A percentile compares a stretch with the other conserved stretches of the same genome.
These are phyloP conservation scores for Parus major DNA, from an alignment of 2,113 vertebrate genomes.

Conservation along the genomic window DNA sequence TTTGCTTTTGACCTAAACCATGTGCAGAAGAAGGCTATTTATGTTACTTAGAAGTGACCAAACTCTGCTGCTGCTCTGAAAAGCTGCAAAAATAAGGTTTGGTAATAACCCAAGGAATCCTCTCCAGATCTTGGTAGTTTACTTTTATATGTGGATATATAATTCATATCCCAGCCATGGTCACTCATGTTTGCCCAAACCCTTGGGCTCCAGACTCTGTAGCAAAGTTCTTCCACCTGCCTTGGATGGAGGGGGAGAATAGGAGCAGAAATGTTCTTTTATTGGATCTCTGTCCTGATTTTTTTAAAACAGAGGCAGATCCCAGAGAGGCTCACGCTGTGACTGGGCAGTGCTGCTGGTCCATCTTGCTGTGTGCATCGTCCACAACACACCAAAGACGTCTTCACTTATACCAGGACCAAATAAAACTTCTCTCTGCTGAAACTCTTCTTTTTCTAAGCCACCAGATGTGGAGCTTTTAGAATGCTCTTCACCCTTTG, in stretches of 20 bases:
- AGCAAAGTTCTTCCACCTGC: rapidly evolving
- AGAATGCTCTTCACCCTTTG: background rate
- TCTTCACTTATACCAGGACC: background rate
- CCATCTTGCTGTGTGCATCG: background rate
- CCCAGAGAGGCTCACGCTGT: background rate
- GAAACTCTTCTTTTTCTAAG: background rate
- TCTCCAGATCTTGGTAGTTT: background rate
- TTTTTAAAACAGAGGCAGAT: background rate
- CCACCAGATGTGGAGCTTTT: background rate
- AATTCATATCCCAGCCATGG: background rate
- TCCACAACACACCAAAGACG: background rate
- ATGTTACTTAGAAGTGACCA: background rate
- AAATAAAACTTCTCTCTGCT: background rate
- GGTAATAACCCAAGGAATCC: background rate
- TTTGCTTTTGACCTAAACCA: background rate
- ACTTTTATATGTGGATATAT: background rate
- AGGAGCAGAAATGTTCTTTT: background rate
- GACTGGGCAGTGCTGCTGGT: background rate
- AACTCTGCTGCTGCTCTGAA: background rate
- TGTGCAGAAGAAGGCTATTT: background rate
- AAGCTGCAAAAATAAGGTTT: background rate
- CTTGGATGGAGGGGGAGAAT: background rate
- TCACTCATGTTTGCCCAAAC: background rate
- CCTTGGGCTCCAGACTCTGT: background rate
- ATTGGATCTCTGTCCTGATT: background rate